A percentile compares a stretch with the other conserved stretches of the same genome.
Evolutionary conservation across 2,888 invertebrate species (phyloP).

Genomic region (Uropetala carovei): DNA sequence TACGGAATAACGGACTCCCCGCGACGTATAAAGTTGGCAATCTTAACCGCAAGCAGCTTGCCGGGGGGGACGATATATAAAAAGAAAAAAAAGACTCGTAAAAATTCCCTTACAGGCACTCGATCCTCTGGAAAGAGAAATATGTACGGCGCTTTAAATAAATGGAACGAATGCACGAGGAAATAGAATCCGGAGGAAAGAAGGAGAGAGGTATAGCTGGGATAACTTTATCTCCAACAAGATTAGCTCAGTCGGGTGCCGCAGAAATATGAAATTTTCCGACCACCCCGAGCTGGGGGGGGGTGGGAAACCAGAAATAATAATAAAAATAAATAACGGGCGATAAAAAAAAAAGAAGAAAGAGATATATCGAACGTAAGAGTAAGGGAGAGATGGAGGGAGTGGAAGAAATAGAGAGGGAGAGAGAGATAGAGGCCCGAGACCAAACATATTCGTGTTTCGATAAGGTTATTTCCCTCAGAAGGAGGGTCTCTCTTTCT

Average conservation of each 20-base stretch:
- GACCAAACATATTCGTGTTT: slow-evolving; percentile 33
- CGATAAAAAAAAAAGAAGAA: not conserved
- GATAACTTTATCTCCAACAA: slow-evolving; percentile 10
- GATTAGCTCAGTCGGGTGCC: not conserved
- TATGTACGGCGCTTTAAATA: slow-evolving; percentile 14
- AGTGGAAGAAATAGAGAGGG: not conserved
- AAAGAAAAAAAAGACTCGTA: not conserved
- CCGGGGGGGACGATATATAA: not conserved
- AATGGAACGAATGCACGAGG: slow-evolving; percentile 2
- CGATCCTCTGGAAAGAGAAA: slow-evolving; percentile 1
- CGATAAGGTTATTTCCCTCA: slow-evolving; percentile 55
- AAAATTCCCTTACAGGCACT: not conserved
- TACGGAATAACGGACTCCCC: not conserved
- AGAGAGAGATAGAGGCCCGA: not conserved
- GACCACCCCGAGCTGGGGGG: not conserved
- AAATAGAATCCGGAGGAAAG: not conserved
- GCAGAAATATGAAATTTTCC: slow-evolving; percentile 22
- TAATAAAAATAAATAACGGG: slow-evolving; percentile 13
- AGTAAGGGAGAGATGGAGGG: not conserved
- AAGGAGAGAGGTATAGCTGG: not conserved
- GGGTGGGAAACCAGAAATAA: not conserved
- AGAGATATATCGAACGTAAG: not conserved
- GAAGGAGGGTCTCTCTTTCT: not conserved
- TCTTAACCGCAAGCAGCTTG: slow-evolving; percentile 10
- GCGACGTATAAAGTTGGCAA: not conserved